Percentiles rank a stretch among this genome's conserved stretches.
Evolutionary conservation across 2,888 invertebrate genomes (phyloP).

Genomic region (Lasioglossum marginatum): DNA sequence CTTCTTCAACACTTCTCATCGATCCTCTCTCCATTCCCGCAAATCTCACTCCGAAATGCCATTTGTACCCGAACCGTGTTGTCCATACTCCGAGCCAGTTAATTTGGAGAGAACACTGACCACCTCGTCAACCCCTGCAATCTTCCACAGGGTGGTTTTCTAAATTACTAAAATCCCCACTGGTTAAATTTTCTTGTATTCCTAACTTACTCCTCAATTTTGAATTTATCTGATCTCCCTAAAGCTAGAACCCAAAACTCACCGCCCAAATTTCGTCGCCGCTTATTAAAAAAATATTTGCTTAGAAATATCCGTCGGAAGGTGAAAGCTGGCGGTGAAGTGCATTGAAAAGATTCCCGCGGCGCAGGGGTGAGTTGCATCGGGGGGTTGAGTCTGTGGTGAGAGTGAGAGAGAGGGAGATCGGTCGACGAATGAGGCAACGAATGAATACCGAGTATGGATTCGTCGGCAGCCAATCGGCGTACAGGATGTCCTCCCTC

Average conservation of each 20-base stretch:
- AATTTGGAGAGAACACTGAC: neutral
- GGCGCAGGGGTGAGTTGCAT: constrained; percentile 59
- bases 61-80: neutral
- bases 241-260: neutral
- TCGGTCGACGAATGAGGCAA: constrained; percentile 74
- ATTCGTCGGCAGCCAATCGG: constrained; percentile 77
- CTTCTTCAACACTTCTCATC: constrained; percentile 73
- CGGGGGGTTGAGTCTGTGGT: constrained; percentile 27
- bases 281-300: constrained; percentile 72
- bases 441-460: constrained; percentile 79
- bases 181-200: neutral
- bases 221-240: neutral
- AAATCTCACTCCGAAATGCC: neutral
- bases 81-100: neutral
- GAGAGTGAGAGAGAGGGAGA: constrained; percentile 26
- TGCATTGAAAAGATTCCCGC: constrained; percentile 68
- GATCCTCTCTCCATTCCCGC: constrained; percentile 57
- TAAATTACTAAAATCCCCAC: neutral
- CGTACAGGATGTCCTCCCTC: constrained; percentile 70
- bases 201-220: neutral
- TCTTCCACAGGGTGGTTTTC: neutral
- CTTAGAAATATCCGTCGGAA: constrained; percentile 66
- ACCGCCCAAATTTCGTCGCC: constrained; percentile 8
- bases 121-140: neutral
- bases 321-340: constrained; percentile 74